Conservation (phyloP, 2,797 vertebrate genomes). For the Hypotaenidia okinawae region DNA sequence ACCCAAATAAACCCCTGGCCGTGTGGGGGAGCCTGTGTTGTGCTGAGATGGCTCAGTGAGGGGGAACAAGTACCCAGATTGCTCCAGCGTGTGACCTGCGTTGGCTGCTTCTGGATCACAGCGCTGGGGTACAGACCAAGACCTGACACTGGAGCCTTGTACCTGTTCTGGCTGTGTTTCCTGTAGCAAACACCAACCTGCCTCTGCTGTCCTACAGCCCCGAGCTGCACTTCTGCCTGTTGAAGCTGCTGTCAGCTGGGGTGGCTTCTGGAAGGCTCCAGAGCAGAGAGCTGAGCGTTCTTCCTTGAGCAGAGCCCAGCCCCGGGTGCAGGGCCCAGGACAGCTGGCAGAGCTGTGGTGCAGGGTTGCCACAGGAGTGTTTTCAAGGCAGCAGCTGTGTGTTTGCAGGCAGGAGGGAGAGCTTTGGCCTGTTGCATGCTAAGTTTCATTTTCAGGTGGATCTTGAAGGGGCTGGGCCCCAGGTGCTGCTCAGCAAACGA, state of each 20-base stretch:
- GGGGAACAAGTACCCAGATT: background rate
- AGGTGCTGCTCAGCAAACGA: background rate
- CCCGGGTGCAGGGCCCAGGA: background rate
- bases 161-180: background rate
- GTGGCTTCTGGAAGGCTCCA: background rate
- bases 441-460: background rate
- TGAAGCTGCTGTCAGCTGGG: rapidly evolving
- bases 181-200: background rate
- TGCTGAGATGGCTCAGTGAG: background rate
- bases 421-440: background rate
- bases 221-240: background rate
- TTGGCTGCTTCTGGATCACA: background rate
- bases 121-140: background rate
- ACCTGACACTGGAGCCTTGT: background rate
- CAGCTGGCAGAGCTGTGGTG: background rate
- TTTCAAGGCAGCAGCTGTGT: background rate
- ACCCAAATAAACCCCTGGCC: background rate
- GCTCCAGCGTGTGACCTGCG: rapidly evolving
- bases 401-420: background rate
- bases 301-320: rapidly evolving
- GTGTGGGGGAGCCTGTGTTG: background rate
- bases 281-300: too few species aligned
- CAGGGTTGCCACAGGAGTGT: background rate
- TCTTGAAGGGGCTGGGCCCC: rapidly evolving
- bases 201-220: background rate